Evolutionary conservation across 64 coral and sea anemone genomes (phyloP).

Genomic region (Montipora sp.): DNA sequence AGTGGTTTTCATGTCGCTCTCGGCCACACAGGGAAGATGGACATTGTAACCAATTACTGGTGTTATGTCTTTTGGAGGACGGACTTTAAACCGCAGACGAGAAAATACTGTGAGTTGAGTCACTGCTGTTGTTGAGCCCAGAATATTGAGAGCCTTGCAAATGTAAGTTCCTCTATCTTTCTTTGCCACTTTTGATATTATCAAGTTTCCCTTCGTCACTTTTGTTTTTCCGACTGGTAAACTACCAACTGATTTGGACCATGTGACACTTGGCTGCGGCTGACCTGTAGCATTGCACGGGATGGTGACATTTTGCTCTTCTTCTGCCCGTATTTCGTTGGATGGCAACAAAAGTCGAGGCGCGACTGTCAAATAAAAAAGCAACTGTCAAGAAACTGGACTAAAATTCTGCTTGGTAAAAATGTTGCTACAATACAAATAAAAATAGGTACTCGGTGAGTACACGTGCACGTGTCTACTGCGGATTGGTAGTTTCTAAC

Average conservation of each 20-base stretch:
- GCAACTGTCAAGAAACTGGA: too few relatives aligned
- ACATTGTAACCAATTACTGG: neutral
- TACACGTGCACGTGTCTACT: too few relatives aligned
- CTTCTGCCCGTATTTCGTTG: too few relatives aligned
- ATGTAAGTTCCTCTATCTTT: slow-evolving; percentile 24
- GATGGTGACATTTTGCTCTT: too few relatives aligned
- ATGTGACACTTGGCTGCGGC: neutral
- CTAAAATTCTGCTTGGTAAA: too few relatives aligned
- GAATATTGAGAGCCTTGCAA: slow-evolving; percentile 30
- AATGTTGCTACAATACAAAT: too few relatives aligned
- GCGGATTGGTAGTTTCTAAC: too few relatives aligned
- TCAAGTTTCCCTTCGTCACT: neutral
- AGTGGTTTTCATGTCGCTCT: slow-evolving; percentile 7
- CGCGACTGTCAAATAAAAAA: too few relatives aligned
- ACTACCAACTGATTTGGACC: neutral
- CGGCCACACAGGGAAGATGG: slow-evolving; percentile 24
- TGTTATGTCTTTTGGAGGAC: neutral
- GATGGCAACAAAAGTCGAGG: too few relatives aligned
- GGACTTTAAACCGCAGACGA: neutral
- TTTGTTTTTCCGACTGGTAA: neutral
- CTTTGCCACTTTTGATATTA: neutral
- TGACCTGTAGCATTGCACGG: neutral
- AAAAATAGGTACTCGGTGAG: too few relatives aligned
- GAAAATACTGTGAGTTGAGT: neutral
- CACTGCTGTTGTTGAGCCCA: neutral